These are phyloP conservation scores for Motacilla tschutschensis DNA, from an alignment of 2,113 vertebrate species.

Conservation along the genomic window DNA sequence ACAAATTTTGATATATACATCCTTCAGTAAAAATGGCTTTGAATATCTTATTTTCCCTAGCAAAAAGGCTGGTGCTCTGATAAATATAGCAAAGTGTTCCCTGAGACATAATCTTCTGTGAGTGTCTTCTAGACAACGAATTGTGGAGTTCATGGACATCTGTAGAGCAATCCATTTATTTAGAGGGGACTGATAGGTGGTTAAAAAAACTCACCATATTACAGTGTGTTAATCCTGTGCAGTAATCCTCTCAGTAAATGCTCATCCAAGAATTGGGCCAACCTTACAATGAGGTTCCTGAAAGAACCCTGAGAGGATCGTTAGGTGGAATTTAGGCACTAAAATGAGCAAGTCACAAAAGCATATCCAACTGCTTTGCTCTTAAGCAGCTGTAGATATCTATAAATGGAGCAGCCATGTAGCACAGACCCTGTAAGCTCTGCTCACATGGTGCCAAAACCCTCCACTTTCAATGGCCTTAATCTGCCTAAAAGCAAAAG, in stretches of 20 bases:
- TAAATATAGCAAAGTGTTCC: background rate
- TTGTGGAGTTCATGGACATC: rapidly evolving
- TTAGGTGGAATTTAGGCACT: background rate
- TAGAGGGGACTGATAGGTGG: background rate
- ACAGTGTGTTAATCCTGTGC: background rate
- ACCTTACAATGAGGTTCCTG: background rate
- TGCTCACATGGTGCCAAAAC: rapidly evolving
- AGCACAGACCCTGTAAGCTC: background rate
- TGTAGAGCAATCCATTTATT: background rate
- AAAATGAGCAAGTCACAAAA: background rate
- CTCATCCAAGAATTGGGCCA: background rate
- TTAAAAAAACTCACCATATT: background rate
- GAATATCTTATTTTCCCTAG: background rate
- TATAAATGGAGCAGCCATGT: background rate
- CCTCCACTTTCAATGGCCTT: background rate
- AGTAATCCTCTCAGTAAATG: background rate
- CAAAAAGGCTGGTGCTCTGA: background rate
- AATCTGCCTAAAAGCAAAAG: background rate
- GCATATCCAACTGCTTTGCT: background rate
- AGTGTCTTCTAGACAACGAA: background rate
- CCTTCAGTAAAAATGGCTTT: background rate
- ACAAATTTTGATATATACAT: background rate
- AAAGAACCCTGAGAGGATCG: background rate
- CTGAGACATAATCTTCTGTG: background rate
- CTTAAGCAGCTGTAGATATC: background rate